These are phyloP conservation scores for Paraplagusia blochii DNA, from an alignment of 2,113 vertebrate species.

Conservation along the genomic window DNA sequence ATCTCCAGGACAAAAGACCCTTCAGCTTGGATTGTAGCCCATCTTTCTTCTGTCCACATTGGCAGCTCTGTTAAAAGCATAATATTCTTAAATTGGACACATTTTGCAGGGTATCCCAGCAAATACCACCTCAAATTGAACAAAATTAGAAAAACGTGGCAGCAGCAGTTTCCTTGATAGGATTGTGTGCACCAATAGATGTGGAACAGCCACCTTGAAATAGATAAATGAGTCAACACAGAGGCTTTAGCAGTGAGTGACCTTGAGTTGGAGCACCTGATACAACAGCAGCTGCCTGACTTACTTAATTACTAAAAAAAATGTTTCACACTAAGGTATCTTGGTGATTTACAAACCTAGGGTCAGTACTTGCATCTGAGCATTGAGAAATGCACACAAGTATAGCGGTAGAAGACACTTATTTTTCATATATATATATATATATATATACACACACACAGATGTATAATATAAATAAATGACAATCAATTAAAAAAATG, in stretches of 20 bases:
- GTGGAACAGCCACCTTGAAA: constrained; percentile 57
- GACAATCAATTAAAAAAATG: no score
- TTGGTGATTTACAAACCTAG: no score
- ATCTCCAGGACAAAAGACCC: constrained; percentile 35
- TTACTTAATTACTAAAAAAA: no score
- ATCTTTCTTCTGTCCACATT: constrained; percentile 38
- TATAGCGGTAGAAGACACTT: no score
- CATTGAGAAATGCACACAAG: no score
- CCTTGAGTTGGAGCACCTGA: constrained; percentile 65
- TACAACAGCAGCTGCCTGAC: constrained; percentile 5
- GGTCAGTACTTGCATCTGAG: no score
- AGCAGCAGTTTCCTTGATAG: constrained; percentile 49
- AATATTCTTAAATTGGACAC: constrained; percentile 61
- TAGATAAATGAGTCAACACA: constrained; percentile 60
- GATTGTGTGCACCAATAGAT: constrained; percentile 50
- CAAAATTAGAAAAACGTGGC: constrained; percentile 60
- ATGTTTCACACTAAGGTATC: no score
- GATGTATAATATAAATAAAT: no score
- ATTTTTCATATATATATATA: no score
- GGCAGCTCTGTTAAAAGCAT: no score
- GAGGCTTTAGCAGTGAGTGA: constrained; percentile 43
- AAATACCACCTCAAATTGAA: constrained; percentile 67
- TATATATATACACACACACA: no score
- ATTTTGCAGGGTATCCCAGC: constrained; percentile 50
- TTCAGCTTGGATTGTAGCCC: constrained; percentile 18